Conservation (phyloP, 2,888 invertebrate genomes). For the Cyclophora punctaria region DNA sequence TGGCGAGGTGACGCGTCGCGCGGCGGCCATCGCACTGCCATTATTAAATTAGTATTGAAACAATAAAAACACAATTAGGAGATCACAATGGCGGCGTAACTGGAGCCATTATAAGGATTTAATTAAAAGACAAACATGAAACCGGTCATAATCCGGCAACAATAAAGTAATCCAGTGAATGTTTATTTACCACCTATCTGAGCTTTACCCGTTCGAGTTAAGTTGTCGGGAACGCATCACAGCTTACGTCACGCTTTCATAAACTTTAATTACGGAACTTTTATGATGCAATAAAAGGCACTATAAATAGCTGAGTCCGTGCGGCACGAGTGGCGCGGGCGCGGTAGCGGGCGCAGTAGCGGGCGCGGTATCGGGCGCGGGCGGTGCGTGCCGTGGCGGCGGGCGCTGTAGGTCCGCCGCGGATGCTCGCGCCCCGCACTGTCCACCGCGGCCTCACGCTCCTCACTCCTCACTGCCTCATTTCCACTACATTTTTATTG, state of each 20-base stretch:
- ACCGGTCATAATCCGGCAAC: too few relatives aligned
- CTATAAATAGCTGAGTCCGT: slow-evolving; percentile 23
- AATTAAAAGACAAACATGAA: too few relatives aligned
- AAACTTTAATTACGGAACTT: slow-evolving; percentile 37
- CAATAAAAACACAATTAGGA: too few relatives aligned
- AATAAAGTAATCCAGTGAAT: too few relatives aligned
- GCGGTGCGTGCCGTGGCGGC: slow-evolving; percentile 31
- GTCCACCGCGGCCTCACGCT: slow-evolving; percentile 42
- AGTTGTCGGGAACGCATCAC: slow-evolving; percentile 12
- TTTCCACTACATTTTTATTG: slow-evolving; percentile 23
- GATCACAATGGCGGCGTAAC: too few relatives aligned
- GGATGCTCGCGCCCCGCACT: slow-evolving; percentile 26
- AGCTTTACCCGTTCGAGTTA: not conserved
- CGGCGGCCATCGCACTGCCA: too few relatives aligned
- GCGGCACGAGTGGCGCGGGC: slow-evolving; percentile 14
- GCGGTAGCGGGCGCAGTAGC: slow-evolving; percentile 18
- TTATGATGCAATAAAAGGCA: slow-evolving; percentile 36
- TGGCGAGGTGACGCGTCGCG: too few relatives aligned
- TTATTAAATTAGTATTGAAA: too few relatives aligned
- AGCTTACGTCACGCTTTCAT: slow-evolving; percentile 29
- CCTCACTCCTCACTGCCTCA: slow-evolving; percentile 27
- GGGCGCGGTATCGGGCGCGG: slow-evolving; percentile 17
- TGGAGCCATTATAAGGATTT: too few relatives aligned
- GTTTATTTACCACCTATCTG: too few relatives aligned
- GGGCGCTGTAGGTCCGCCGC: slow-evolving; percentile 27